A percentile compares a stretch with the other conserved stretches of the same genome.
phyloP scores from a whole-genome alignment of 2,113 vertebrate genomes.

The Odontesthes bonariensis region DNA sequence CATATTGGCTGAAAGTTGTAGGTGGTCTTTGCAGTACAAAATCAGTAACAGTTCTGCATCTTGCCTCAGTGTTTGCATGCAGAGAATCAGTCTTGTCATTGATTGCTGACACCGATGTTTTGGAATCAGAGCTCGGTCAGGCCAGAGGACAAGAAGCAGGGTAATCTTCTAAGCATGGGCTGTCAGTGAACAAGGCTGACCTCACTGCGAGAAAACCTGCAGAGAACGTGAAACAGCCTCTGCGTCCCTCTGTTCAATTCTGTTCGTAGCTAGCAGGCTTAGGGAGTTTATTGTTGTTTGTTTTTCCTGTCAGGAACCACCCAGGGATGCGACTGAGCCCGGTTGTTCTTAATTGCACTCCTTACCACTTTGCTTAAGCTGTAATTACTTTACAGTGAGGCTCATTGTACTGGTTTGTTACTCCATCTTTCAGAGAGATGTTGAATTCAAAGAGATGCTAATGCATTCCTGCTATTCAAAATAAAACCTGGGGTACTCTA shows the following conservation, averaged over 20 bases:
- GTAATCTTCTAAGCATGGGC: conserved; percentile 48
- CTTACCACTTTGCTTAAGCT: conserved; percentile 27
- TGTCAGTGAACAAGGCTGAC: conserved; percentile 33
- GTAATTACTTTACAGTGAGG: conserved; percentile 29
- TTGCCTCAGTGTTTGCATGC: conserved; percentile 6
- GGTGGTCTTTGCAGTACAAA: no score
- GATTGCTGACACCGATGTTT: conserved; percentile 27
- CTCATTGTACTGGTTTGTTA: conserved; percentile 35
- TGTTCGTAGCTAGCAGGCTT: conserved; percentile 17
- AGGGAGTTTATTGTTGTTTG: conserved; percentile 39
- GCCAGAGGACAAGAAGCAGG: conserved; percentile 25
- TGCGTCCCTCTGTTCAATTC: not conserved
- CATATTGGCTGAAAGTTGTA: no score
- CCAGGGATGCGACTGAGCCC: conserved; percentile 23
- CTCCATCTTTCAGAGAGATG: conserved; percentile 31
- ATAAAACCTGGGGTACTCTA: conserved; percentile 18
- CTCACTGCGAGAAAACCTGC: conserved; percentile 42
- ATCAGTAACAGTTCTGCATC: conserved; percentile 2
- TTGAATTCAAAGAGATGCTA: conserved; percentile 54
- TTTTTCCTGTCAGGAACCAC: conserved; percentile 40
- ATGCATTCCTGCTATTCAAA: conserved; percentile 18
- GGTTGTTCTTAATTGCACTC: conserved; percentile 50
- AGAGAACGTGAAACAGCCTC: conserved; percentile 40
- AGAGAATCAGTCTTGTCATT: conserved; percentile 14
- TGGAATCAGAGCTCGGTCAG: conserved; percentile 20